Evolutionary conservation across 2,797 vertebrate genomes (phyloP).

Genomic region (Mormyrus hasselquistii): DNA sequence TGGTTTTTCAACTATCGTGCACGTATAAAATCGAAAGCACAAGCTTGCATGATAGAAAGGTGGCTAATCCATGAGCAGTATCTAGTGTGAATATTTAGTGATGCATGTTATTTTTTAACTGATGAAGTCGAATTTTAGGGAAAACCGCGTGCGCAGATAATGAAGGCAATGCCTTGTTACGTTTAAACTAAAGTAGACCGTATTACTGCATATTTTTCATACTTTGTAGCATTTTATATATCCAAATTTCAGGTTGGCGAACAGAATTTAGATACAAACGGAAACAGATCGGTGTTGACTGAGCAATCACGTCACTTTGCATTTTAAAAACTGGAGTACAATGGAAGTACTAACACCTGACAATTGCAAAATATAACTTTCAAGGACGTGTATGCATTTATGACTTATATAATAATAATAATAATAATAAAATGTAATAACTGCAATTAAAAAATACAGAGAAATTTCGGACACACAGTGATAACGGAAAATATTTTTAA

Average conservation of each 20-base stretch:
- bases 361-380: constrained; percentile 10
- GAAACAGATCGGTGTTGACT: neutral
- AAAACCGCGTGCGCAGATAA: neutral
- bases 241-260: neutral
- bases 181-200: neutral
- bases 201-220: neutral
- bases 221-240: neutral
- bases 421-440: neutral
- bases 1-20: neutral
- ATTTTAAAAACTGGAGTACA: neutral
- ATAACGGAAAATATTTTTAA: neutral
- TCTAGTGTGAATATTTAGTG: neutral
- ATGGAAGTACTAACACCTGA: neutral
- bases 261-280: neutral
- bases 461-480: neutral
- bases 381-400: neutral
- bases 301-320: neutral
- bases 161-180: neutral
- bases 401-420: neutral
- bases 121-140: neutral
- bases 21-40: neutral
- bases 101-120: neutral
- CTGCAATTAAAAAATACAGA: neutral
- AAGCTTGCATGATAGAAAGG: neutral
- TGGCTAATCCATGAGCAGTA: neutral